Conservation (phyloP, 2,797 vertebrate species). For the Cyprinella venusta region DNA sequence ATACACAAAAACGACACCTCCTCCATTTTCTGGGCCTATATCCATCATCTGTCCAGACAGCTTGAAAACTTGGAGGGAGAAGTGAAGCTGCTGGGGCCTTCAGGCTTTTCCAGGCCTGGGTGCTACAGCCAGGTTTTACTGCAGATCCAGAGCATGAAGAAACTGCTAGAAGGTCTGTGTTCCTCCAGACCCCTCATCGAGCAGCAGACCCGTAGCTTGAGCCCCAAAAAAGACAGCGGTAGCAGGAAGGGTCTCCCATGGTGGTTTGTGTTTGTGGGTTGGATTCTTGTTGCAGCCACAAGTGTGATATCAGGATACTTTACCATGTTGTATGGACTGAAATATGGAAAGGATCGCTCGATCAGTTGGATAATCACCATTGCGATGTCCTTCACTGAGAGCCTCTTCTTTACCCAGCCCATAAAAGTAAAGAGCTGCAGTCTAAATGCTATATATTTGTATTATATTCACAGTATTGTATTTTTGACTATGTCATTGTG, state of each 20-base stretch:
- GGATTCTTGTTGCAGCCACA: slow-evolving; percentile 87
- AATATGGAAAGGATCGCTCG: slow-evolving; percentile 89
- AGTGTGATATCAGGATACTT: slow-evolving; percentile 89
- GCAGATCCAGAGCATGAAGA: slow-evolving; percentile 87
- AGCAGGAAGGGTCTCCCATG: slow-evolving; percentile 83
- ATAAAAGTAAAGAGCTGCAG: slow-evolving; percentile 83
- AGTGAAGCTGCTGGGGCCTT: slow-evolving; percentile 81
- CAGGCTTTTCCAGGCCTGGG: slow-evolving; percentile 77
- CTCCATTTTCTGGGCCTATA: slow-evolving; percentile 65
- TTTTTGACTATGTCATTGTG: not conserved
- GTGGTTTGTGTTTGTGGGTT: slow-evolving; percentile 93
- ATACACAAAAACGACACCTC: not conserved
- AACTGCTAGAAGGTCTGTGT: slow-evolving; percentile 74
- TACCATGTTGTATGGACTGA: slow-evolving; percentile 94
- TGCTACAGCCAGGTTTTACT: slow-evolving; percentile 82
- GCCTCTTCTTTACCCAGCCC: slow-evolving; percentile 92
- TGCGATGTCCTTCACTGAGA: slow-evolving; percentile 92
- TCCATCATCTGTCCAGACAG: slow-evolving; percentile 84
- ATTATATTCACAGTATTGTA: not conserved
- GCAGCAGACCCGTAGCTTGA: slow-evolving; percentile 64
- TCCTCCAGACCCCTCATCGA: slow-evolving; percentile 66
- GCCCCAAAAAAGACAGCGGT: slow-evolving; percentile 60
- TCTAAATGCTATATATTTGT: not conserved
- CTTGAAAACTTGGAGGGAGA: slow-evolving; percentile 86
- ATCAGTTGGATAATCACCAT: slow-evolving; percentile 95